These are phyloP conservation scores for Miltochrista miniata DNA, from an alignment of 2,888 invertebrate genomes.

Conservation along the genomic window DNA sequence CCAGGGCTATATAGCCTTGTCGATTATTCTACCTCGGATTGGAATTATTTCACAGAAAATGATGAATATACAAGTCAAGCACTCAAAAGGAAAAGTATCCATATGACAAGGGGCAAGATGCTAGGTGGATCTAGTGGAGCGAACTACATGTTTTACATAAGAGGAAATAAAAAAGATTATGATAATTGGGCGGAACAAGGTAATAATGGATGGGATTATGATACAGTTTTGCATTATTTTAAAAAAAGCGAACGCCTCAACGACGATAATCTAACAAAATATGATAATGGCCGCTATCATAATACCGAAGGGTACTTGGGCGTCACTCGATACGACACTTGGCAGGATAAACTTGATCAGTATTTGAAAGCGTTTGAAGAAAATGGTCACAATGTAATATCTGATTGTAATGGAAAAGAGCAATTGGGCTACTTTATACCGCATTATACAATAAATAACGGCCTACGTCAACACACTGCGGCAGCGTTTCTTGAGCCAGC, in stretches of 20 bases:
- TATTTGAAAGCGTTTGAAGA: slow-evolving; percentile 44
- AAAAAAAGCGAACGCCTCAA: slow-evolving; percentile 52
- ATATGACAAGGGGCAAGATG: slow-evolving; percentile 84
- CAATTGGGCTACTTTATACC: slow-evolving; percentile 45
- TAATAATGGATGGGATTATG: slow-evolving; percentile 71
- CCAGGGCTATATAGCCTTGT: slow-evolving; percentile 52
- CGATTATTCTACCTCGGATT: slow-evolving; percentile 44
- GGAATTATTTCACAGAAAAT: slow-evolving; percentile 50
- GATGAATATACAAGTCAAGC: slow-evolving; percentile 54
- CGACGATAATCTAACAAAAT: slow-evolving; percentile 37
- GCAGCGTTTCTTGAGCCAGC: slow-evolving; percentile 44
- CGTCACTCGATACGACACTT: slow-evolving; percentile 47
- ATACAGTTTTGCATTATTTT: slow-evolving; percentile 50
- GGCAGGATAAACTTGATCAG: slow-evolving; percentile 59
- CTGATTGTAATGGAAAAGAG: slow-evolving; percentile 47
- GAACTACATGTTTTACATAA: slow-evolving; percentile 86
- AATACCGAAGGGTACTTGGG: slow-evolving; percentile 44
- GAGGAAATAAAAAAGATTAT: slow-evolving; percentile 86
- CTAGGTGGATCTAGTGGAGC: slow-evolving; percentile 86
- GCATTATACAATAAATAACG: slow-evolving; percentile 40
- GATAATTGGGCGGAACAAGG: slow-evolving; percentile 80
- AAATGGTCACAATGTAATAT: slow-evolving; percentile 41
- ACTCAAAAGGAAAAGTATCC: slow-evolving; percentile 38
- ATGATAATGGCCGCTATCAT: slow-evolving; percentile 48
- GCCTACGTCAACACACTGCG: slow-evolving; percentile 46